Evolutionary conservation across 2,797 vertebrate species (phyloP), one percentile per base, ranked within the genome.

Genomic region (Oreortyx pictus): DNA sequence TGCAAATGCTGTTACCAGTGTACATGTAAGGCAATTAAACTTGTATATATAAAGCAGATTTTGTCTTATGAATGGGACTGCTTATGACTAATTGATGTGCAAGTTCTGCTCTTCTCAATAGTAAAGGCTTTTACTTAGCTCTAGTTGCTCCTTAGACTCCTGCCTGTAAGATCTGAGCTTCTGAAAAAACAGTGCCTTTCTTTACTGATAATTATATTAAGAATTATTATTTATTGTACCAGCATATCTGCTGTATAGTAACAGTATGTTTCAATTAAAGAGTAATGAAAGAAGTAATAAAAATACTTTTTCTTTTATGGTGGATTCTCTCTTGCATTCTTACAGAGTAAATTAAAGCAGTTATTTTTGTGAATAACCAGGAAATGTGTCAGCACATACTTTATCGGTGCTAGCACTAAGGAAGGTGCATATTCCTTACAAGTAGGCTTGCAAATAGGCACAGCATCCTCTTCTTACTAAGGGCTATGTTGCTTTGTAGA

Each of bases 291-390:
- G 39, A 65, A 76, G 88, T 84, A 89, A 60, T 90, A 67, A 62
- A 92, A 25, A 7, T 62, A 24, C 20, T 89, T 84, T 76, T n/a
- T 82, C 7, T 75, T 77, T 70, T 44, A 76, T 23, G 2, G 43
- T 81, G 41, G 11, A 57, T 90, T 92, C 33, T 59, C 79, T 70
- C 77, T 76, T 91, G 20, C 49, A 24, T 79, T 95, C 89, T 66
- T 73, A 24, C 68, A 44, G 27, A 43, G 46, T 73, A 78, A 76
- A 78, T 71, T 59, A 54, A 66, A 81, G 14, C 39, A 59, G 37
- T 86, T 85, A 6, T 88, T 93, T 71, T 72, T 79, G 60, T 9
- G 35, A 8, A n/a, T 94, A 82, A 72, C 41, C 31, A 24, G 76
- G 37, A 89, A 78, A 56, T 56, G 31, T 15, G 27, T 94, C 25